phyloP scores from a whole-genome alignment of 1,140 invertebrate genomes.

The Ceratitis capitata region DNA sequence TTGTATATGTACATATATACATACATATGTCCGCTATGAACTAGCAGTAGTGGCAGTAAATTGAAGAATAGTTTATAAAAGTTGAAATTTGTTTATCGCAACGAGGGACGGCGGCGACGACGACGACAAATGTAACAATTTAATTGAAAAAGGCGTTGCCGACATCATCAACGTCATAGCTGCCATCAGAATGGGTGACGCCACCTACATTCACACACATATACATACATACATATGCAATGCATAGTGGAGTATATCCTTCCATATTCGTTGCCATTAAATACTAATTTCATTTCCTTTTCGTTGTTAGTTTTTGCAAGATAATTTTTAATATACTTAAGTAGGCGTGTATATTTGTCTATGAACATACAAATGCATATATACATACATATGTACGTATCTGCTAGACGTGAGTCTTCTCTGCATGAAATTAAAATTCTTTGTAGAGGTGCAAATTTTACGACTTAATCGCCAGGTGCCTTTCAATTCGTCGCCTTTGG shows the following conservation, averaged over 20 bases:
- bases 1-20: background rate
- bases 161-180: conserved; percentile 12
- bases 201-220: background rate
- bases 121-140: conserved; percentile 2
- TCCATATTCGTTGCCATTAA: too few relatives aligned
- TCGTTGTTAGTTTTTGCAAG: background rate
- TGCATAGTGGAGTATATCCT: too few relatives aligned
- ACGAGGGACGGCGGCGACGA: background rate
- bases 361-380: background rate
- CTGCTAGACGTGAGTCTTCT: too few relatives aligned
- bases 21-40: background rate
- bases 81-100: conserved; percentile 33
- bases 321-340: background rate
- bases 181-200: background rate
- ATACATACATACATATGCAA: background rate
- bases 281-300: background rate
- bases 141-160: conserved; percentile 38
- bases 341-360: background rate
- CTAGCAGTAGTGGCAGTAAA: background rate
- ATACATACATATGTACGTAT: background rate
- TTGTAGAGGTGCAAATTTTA: conserved; percentile 28
- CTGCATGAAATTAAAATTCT: background rate
- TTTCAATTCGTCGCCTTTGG: background rate
- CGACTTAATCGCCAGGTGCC: background rate
- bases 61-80: conserved; percentile 36